These are phyloP conservation scores for Siniperca chuatsi DNA, from an alignment of 2,113 vertebrate species.

Conservation along the genomic window DNA sequence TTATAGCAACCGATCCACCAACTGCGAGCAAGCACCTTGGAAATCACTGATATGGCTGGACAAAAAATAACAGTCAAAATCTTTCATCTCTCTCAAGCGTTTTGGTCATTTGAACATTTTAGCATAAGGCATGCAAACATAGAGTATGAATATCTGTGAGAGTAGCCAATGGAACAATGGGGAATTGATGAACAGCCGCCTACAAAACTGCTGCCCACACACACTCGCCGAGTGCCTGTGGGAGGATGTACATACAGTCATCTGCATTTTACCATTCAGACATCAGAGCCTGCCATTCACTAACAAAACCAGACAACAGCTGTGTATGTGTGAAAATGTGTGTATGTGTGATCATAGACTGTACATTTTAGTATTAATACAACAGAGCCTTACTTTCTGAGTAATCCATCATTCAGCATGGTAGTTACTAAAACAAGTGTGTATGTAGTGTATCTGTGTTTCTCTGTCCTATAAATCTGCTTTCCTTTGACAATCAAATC, in stretches of 20 bases:
- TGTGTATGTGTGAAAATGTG: conserved; percentile 10
- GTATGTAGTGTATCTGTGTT: neutral
- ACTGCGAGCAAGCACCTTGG: neutral
- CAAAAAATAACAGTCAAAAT: neutral
- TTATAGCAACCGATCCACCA: neutral
- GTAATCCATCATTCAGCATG: conserved; percentile 13
- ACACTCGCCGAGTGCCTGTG: conserved; percentile 28
- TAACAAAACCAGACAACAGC: conserved; percentile 39
- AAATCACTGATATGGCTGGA: neutral
- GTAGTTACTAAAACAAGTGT: neutral
- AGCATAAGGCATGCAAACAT: conserved; percentile 16
- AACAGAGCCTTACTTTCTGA: conserved; percentile 5
- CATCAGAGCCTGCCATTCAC: conserved; percentile 42
- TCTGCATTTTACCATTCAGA: conserved; percentile 58
- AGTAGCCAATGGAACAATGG: conserved; percentile 57
- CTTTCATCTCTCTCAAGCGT: neutral
- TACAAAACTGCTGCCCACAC: conserved; percentile 58
- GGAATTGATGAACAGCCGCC: conserved; percentile 64
- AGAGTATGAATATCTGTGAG: conserved; percentile 32
- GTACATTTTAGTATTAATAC: conserved; percentile 1
- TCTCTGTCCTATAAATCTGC: neutral
- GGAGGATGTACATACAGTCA: conserved; percentile 43
- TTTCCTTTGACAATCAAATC: neutral
- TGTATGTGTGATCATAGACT: neutral
- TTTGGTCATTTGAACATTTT: neutral